phyloP scores from a whole-genome alignment of 2,797 vertebrate genomes.

The Sparus aurata region DNA sequence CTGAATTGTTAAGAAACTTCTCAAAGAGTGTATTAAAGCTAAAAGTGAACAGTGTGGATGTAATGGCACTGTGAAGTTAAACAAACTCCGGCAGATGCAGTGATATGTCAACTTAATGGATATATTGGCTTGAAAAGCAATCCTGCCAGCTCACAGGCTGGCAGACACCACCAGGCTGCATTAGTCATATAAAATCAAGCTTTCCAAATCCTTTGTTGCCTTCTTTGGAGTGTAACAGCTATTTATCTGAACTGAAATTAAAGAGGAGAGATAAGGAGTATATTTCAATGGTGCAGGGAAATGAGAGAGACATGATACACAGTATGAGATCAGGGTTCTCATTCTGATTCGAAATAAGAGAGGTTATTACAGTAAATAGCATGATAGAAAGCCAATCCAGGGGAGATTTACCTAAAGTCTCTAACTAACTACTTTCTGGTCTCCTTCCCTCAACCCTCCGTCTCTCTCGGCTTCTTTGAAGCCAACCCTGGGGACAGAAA shows the following conservation, averaged over 20 bases:
- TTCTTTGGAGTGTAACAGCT: constrained; percentile 42
- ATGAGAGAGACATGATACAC: constrained; percentile 14
- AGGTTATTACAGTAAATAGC: constrained; percentile 42
- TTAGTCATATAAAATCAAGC: constrained; percentile 58
- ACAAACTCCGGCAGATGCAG: constrained; percentile 59
- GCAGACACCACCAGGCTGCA: constrained; percentile 43
- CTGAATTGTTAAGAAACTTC: constrained; percentile 28
- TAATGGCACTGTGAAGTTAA: constrained; percentile 59
- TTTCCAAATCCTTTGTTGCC: constrained; percentile 58
- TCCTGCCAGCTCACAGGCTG: constrained; percentile 51
- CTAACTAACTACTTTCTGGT: constrained; percentile 44
- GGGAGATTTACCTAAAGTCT: constrained; percentile 42
- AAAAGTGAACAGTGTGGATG: constrained; percentile 27
- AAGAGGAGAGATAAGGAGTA: constrained; percentile 50
- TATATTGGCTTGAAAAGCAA: constrained; percentile 63
- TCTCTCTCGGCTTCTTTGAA: constrained; percentile 42
- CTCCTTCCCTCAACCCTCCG: constrained; percentile 28
- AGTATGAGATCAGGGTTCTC: constrained; percentile 51
- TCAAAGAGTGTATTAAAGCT: constrained; percentile 37
- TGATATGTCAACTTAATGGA: constrained; percentile 67
- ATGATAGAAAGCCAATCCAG: constrained; percentile 23
- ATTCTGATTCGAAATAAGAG: constrained; percentile 42
- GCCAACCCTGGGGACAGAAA: constrained; percentile 50
- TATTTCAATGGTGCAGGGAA: constrained; percentile 29
- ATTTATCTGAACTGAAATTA: constrained; percentile 63